Evolutionary conservation across 2,797 vertebrate species (phyloP).

Genomic region (Macroramphosus scolopax): DNA sequence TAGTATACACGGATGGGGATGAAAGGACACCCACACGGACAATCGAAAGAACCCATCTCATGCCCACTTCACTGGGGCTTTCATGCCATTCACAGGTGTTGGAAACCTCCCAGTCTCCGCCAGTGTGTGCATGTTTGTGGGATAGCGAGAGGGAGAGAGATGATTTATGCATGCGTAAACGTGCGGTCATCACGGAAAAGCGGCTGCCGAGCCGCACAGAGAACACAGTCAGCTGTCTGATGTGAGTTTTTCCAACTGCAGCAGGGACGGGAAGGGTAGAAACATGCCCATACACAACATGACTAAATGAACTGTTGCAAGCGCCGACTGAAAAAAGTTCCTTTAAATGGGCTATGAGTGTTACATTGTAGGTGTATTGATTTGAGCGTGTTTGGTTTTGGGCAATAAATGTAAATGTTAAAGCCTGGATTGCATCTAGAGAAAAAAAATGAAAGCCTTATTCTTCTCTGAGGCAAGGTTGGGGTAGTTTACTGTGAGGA

Average conservation of each 20-base stretch:
- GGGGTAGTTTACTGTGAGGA: too few species aligned
- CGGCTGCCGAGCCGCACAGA: constrained; percentile 26
- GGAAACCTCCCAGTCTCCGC: constrained; percentile 31
- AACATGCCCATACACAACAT: constrained; percentile 35
- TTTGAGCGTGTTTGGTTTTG: constrained; percentile 35
- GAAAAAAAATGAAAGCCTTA: constrained; percentile 1
- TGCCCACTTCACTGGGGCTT: constrained; percentile 34
- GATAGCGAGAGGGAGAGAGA: constrained; percentile 3
- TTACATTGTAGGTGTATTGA: constrained; percentile 27
- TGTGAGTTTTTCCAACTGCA: constrained; percentile 41
- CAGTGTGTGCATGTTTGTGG: neutral
- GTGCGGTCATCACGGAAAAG: too few species aligned
- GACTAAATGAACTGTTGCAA: constrained; percentile 28
- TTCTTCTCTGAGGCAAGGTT: neutral
- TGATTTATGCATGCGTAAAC: constrained; percentile 20
- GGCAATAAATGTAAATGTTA: too few species aligned
- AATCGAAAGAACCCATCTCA: constrained; percentile 40
- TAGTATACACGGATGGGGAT: constrained; percentile 10
- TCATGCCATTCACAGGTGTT: constrained; percentile 54
- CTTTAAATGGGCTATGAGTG: constrained; percentile 43
- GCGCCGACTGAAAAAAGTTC: constrained; percentile 33
- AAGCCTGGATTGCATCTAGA: too few species aligned
- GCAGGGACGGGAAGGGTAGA: constrained; percentile 19
- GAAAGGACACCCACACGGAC: constrained; percentile 21
- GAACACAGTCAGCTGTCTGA: constrained; percentile 35